Base-by-base conservation (phyloP, 1,140 invertebrate genomes). In the Lordiphosa stackelbergi region DNA sequence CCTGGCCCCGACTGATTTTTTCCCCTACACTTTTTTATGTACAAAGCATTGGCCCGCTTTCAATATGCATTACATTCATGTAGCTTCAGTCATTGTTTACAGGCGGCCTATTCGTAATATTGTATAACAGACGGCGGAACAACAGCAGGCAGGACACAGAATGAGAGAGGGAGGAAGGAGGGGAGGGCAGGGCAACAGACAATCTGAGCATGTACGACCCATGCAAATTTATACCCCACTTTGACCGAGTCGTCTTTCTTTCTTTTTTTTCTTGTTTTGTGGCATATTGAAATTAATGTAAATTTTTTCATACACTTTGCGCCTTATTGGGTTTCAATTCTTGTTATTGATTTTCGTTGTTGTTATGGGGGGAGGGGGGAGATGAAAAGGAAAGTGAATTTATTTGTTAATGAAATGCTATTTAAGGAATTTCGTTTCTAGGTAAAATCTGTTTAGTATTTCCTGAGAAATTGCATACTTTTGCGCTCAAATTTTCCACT, bases 281-380 rank as follows among this genome's bases (percentile, higher is more conserved):
- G 65, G 53, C 65, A 68, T 63, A 68, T 64, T 68, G 60, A 68
- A 68, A 68, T 68, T 63, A 68, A 68, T 68, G 65, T 64, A 68
- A 63, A 64, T 63, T 68, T 68, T 46, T 53, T 63, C 52, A 66
- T 66, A 60, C 49, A 66, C 57, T 54, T 60, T 31, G 57, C 48
- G 61, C 47, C 41, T 35, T 64, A 52, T 57, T 64, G 61, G 60
- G 46, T 48, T 48, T 48, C 24, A 28, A 22, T 31, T n/a, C 22
- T 46, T 46, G 55, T 72, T 73, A 73, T 72, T 62, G 62, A 66
- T 72, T 66, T 56, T 31, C 36, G 62, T 16, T 53, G 40, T 16
- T n/a, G 24, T 38, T 24, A 16, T 35, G 19, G n/a, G 16, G 16
- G 16, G 13, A 46, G 41, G 11, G 11, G 13, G 42, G 42, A 34